Evolutionary conservation across 2,113 vertebrate species (phyloP), one percentile per base, ranked within the genome.

Genomic region (Poeciliopsis prolifica): DNA sequence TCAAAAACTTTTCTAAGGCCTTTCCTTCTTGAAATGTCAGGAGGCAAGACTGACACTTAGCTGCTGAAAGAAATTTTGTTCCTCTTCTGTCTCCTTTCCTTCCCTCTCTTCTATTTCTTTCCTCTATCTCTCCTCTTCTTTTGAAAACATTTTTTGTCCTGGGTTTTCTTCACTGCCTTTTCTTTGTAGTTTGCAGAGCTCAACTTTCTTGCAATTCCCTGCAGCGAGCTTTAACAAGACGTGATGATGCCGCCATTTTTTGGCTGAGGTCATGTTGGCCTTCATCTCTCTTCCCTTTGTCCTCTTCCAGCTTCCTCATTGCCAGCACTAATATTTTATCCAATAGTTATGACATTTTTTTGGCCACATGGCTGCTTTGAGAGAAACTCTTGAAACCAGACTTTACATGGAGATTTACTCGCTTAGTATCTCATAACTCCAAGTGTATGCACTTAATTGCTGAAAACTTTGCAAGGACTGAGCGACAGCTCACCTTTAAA

Each of bases 191-290:
- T 63, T 67, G 65, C 65, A 78, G 65, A 81, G 48, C 4, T 19
- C 0, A 0, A 31, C n/a, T 63, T 73, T 65, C 29, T 10, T 37
- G 29, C 2, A 4, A 67, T 29, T 31, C 81, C 80, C 69, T 33
- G 69, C 10, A 79, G 84, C 64, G 0, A 73, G 64, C 66, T 80
- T 68, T 86, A 82, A 82, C 70, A 79, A 86, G 81, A 51, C 68
- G 8, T 30, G 71, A 78, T 71, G 84, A 84, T 65, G 68, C 71
- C 35, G 73, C 78, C 64, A 54, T 72, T 61, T 84, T 86, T 72
- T 42, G 13, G 68, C 74, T 63, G 74, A 77, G 62, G 82, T 84
- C 78, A 74, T 51, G 29, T 35, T 80, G 58, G 68, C 75, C 81
- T 80, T 75, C 63, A 31, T 67, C 78, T 17, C 72, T 75, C 63